Conservation (phyloP, 2,888 invertebrate genomes). For the Mylabris sibirica region DNA sequence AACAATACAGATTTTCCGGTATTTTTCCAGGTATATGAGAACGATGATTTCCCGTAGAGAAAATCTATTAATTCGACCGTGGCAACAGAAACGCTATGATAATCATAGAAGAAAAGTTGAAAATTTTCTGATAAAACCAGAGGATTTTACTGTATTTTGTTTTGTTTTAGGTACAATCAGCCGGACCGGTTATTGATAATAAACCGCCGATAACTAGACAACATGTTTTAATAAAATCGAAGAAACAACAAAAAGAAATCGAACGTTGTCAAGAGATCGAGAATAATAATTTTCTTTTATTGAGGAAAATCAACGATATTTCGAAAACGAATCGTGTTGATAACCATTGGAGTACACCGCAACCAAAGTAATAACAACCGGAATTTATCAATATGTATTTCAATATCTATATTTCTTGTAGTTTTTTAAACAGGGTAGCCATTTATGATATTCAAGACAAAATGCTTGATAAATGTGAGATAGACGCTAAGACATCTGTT, state of each 20-base stretch:
- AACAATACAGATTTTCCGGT: constrained; percentile 19
- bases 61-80: constrained; percentile 74
- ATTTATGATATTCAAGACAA: constrained; percentile 38
- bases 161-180: constrained; percentile 66
- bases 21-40: background rate
- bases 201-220: constrained; percentile 68
- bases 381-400: background rate
- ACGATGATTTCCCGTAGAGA: constrained; percentile 75
- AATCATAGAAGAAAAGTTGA: constrained; percentile 73
- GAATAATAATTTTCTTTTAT: constrained; percentile 72
- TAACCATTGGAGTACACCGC: constrained; percentile 71
- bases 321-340: constrained; percentile 73
- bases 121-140: constrained; percentile 6
- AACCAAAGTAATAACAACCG: constrained; percentile 64
- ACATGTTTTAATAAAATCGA: constrained; percentile 74
- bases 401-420: no score
- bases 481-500: background rate
- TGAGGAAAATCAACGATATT: constrained; percentile 72
- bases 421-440: constrained; percentile 38
- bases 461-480: constrained; percentile 34
- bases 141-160: constrained; percentile 2
- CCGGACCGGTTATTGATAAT: constrained; percentile 73
- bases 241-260: constrained; percentile 73
- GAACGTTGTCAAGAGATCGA: constrained; percentile 72
- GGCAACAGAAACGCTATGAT: constrained; percentile 73